These are phyloP conservation scores for Chalcis sispes DNA, from an alignment of 2,888 invertebrate species.

Conservation along the genomic window DNA sequence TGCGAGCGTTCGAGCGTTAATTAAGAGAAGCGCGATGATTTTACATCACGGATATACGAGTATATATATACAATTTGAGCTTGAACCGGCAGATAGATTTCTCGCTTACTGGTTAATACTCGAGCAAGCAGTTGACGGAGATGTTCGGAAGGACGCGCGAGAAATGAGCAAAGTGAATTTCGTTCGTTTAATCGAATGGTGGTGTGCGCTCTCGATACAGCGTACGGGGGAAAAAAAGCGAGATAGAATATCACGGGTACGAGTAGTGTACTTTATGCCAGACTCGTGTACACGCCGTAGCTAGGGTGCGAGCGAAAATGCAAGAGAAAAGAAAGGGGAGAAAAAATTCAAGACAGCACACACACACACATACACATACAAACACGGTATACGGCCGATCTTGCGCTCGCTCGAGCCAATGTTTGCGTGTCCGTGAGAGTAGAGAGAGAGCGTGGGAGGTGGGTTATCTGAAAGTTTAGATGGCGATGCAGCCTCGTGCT, in stretches of 20 bases:
- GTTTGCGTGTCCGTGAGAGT: neutral
- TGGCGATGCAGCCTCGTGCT: conserved; percentile 53
- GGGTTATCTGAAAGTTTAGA: conserved; percentile 72
- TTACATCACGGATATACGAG: neutral
- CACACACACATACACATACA: too few relatives aligned
- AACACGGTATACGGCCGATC: too few relatives aligned
- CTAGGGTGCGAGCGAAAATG: conserved; percentile 24
- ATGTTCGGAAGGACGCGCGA: too few relatives aligned
- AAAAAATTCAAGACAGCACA: conserved; percentile 38
- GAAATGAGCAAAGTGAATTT: too few relatives aligned
- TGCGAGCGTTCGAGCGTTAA: neutral
- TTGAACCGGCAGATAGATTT: too few relatives aligned
- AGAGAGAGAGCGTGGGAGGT: conserved; percentile 65
- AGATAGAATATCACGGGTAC: conserved; percentile 37
- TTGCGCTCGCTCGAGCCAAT: neutral
- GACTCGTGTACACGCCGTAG: conserved; percentile 15
- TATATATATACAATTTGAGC: too few relatives aligned
- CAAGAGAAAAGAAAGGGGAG: conserved; percentile 24
- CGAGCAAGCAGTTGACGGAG: too few relatives aligned
- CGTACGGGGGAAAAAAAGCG: too few relatives aligned
- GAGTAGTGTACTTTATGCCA: conserved; percentile 7
- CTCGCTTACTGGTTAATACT: too few relatives aligned
- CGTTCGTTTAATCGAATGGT: too few relatives aligned
- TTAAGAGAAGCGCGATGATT: neutral
- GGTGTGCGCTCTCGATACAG: too few relatives aligned